These are phyloP conservation scores for Propithecus coquereli DNA, from an alignment of 2,113 vertebrate genomes.

Conservation along the genomic window DNA sequence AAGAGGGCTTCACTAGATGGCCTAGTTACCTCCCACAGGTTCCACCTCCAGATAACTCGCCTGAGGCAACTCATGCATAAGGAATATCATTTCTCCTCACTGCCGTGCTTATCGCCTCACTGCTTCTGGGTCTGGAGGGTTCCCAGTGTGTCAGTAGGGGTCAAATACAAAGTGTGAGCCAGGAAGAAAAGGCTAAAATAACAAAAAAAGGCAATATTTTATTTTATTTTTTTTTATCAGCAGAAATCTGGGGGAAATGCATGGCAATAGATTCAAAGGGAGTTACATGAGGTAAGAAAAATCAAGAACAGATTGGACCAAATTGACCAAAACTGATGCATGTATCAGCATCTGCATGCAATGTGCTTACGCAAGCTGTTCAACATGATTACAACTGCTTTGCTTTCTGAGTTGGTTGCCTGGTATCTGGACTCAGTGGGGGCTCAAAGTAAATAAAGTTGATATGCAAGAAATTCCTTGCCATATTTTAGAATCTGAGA, in stretches of 20 bases:
- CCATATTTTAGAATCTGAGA: not conserved
- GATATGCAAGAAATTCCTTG: not conserved
- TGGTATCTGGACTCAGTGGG: not conserved
- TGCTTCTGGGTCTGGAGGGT: not conserved
- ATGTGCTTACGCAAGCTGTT: not conserved
- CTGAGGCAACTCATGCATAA: not conserved
- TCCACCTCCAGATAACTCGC: not conserved
- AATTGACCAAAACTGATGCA: not conserved
- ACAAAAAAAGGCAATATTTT: not conserved
- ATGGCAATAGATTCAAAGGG: not conserved
- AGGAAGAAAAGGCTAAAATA: not conserved
- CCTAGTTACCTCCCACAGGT: not conserved
- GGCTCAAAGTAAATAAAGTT: not conserved
- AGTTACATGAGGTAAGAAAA: not conserved
- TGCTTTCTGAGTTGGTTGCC: not conserved
- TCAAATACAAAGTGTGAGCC: not conserved
- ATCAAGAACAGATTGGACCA: not conserved
- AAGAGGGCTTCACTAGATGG: not conserved
- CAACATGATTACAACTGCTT: not conserved
- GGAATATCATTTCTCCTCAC: not conserved
- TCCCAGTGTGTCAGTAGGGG: not conserved
- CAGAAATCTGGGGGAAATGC: not conserved
- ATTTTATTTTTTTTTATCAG: not conserved
- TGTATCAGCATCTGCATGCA: not conserved
- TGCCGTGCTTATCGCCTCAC: not conserved